Conservation (phyloP, 1,140 invertebrate species). For the Tetramorium parvispinum region DNA sequence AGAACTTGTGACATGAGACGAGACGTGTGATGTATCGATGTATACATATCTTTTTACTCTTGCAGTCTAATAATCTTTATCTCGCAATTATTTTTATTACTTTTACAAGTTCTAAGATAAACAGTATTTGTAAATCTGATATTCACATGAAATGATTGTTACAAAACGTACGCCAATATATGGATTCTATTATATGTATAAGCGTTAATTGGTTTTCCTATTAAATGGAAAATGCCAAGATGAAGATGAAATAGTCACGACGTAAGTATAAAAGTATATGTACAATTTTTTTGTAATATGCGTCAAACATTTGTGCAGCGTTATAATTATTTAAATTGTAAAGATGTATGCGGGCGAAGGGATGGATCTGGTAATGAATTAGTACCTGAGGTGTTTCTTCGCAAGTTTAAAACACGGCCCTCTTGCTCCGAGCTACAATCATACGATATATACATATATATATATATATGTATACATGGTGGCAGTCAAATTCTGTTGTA, state of each 20-base stretch:
- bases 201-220: neutral
- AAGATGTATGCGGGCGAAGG: slow-evolving; percentile 74
- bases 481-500: neutral
- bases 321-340: slow-evolving; percentile 62
- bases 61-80: slow-evolving; percentile 11
- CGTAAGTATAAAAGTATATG: slow-evolving; percentile 16
- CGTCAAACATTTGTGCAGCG: neutral
- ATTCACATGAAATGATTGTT: neutral
- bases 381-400: slow-evolving; percentile 67
- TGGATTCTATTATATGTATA: slow-evolving; percentile 17
- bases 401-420: slow-evolving; percentile 5
- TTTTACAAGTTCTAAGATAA: neutral
- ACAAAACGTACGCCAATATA: neutral
- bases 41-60: neutral
- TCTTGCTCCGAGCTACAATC: slow-evolving; percentile 55
- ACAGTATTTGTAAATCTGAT: slow-evolving; percentile 23
- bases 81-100: slow-evolving; percentile 5
- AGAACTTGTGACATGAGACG: no score
- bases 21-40: neutral
- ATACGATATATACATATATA: neutral
- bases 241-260: neutral
- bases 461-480: neutral
- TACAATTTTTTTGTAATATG: slow-evolving; percentile 22
- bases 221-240: neutral
- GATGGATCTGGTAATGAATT: slow-evolving; percentile 72